Base-by-base conservation (phyloP, 2,888 invertebrate species). In the Lycocerus yunnanus region DNA sequence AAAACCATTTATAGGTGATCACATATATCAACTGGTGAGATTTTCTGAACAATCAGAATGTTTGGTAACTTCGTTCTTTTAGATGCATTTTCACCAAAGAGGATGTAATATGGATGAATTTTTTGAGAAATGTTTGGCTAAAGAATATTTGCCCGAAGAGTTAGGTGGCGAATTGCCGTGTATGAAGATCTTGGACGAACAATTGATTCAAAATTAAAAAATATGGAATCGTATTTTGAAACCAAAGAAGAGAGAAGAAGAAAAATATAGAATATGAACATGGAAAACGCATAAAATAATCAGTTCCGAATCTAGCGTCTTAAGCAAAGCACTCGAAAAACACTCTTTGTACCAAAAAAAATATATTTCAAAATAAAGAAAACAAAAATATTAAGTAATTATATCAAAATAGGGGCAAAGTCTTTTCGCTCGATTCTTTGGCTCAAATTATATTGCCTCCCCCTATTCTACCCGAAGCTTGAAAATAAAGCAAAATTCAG, bases 71-170 rank as follows among this genome's bases (percentile, higher is more conserved):
- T 27, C 13, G 0, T 27, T 4, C 5, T 24, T 72, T 61, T 58
- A 93, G 92, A 85, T 93, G 58, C 90, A 91, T 84, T 89, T 92
- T 82, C 91, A 92, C 85, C 87, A 88, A 73, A 87, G 89, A 74
- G 89, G 88, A 59, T 89, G 90, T 20, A 88, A 91, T 60, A 84
- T 90, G 73, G 88, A 90, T 58, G 87, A 88, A 20, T 90, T 91
- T 81, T 89, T 90, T 82, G 86, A 89, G 76, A 88, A 90, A 0
- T 86, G 88, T 14, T 86, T 92, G 60, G 90, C 92, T 0, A 88
- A 89, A 63, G 88, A 89, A 1, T 89, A 89, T 66, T 83, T 93
- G 1, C 92, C 92, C 0, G 88, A 88, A 0, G 91, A 92, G 84
- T 90, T 89, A 80, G 92, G 92, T 0, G 93, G 93, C 0, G 88